Percentiles rank a stretch among this genome's conserved stretches.
phyloP scores from a whole-genome alignment of 37 sponge, comb jelly and placozoan species.

The Corticium candelabrum region DNA sequence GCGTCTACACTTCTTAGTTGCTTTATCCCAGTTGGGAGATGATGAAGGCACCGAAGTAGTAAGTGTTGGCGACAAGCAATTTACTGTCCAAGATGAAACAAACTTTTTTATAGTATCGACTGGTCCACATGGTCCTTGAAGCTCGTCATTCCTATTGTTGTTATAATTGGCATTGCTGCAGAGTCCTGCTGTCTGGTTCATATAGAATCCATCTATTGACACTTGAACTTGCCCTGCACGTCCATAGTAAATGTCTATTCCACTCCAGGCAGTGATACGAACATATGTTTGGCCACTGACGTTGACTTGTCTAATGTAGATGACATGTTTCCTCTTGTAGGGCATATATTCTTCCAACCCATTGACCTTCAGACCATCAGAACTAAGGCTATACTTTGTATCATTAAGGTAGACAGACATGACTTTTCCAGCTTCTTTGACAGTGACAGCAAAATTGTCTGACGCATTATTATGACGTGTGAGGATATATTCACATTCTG shows the following conservation, averaged over 20 bases:
- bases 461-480: not conserved
- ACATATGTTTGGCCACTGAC: not conserved
- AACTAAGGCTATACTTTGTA: not conserved
- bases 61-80: too few species aligned
- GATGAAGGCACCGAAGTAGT: not conserved
- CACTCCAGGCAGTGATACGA: not conserved
- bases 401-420: not conserved
- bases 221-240: not conserved
- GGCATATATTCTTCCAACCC: not conserved
- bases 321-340: not conserved
- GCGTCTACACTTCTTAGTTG: not conserved
- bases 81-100: not conserved
- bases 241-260: not conserved
- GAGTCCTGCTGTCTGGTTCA: not conserved
- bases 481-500: not conserved
- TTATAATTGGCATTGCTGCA: not conserved
- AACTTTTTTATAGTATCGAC: not conserved
- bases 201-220: not conserved
- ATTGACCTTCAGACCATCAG: not conserved
- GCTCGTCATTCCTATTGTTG: not conserved
- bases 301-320: not conserved
- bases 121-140: not conserved
- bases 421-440: not conserved
- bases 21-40: not conserved
- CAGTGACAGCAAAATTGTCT: not conserved